Evolutionary conservation across 2,797 vertebrate species (phyloP).

Genomic region (Cyclopterus lumpus): DNA sequence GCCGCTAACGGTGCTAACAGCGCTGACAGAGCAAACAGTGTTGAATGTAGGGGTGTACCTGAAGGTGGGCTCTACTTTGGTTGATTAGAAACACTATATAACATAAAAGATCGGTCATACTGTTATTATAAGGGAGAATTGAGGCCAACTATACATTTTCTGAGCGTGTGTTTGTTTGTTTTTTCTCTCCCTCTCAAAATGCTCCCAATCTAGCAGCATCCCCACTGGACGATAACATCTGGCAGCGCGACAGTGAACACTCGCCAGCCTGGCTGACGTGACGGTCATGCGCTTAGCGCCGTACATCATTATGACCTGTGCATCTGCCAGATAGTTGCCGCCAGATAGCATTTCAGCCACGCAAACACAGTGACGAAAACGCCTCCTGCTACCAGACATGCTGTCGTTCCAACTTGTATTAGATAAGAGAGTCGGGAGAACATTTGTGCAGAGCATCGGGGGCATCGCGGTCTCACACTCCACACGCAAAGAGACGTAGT

Average conservation of each 20-base stretch:
- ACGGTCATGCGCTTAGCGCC: not conserved
- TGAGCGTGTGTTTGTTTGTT: not conserved
- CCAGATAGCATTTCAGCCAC: not conserved
- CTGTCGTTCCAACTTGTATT: not conserved
- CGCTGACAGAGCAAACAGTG: not conserved
- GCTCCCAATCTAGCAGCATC: conserved; percentile 13
- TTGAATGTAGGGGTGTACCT: too few relatives aligned
- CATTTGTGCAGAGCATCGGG: conserved; percentile 12
- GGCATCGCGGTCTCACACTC: not conserved
- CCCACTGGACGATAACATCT: conserved; percentile 38
- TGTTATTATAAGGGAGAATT: not conserved
- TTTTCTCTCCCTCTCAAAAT: conserved; percentile 11
- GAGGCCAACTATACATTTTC: not conserved
- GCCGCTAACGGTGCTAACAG: not conserved
- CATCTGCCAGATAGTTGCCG: not conserved
- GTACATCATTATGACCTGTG: not conserved
- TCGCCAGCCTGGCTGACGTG: conserved; percentile 1
- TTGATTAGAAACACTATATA: not conserved
- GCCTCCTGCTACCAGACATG: not conserved
- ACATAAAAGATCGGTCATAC: not conserved
- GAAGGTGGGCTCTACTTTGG: too few relatives aligned
- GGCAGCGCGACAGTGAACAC: conserved; percentile 41
- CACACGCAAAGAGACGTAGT: not conserved
- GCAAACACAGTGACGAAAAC: not conserved
- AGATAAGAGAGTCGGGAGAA: conserved; percentile 41